Base-by-base conservation (phyloP, 2,113 vertebrate genomes). In the Prietella phreatophila region DNA sequence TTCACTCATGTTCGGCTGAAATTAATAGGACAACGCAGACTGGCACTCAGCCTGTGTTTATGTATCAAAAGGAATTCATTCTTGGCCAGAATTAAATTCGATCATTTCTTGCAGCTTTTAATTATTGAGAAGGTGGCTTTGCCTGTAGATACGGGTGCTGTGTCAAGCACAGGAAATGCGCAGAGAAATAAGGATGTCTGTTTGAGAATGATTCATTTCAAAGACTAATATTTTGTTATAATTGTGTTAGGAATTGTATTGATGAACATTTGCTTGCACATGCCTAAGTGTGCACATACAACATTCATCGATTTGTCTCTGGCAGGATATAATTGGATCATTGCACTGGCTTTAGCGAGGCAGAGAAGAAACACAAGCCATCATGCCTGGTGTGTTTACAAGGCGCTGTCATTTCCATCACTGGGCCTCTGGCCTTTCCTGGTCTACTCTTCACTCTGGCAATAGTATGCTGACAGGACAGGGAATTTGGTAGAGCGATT, bases 21-120 rank as follows among this genome's bases (percentile, higher is more conserved):
- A 87, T 89, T 90, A 90, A 90, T 84, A 83, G 53, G 61, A 89
- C 85, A 86, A 83, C 47, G 80, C 85, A 86, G 75, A 75, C 73
- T 50, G 86, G 58, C 89, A 86, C 83, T 65, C 87, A 63, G 87
- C 78, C 85, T 60, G 71, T 88, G 89, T 89, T 87, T 90, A 60
- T 83, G 86, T 87, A 87, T 87, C 82, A 75, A 78, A 84, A 80
- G 67, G 27, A 84, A 67, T 84, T 53, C 69, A 61, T 63, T 67
- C 73, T 83, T 55, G 60, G 47, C 75, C 42, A 53, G 87, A 90
- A 87, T 90, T 60, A 71, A 90, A 87, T 82, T 86, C 36, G 36
- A 87, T 90, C 39, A 83, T 88, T 89, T 65, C 83, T 86, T 50
- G 56, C 9, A 56, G 71, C 61, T 47, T 87, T 84, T 89, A 90